Percentiles rank a stretch among this genome's conserved stretches.
These are phyloP conservation scores for Mustela nigripes DNA, from an alignment of 2,113 vertebrate species.

Conservation along the genomic window DNA sequence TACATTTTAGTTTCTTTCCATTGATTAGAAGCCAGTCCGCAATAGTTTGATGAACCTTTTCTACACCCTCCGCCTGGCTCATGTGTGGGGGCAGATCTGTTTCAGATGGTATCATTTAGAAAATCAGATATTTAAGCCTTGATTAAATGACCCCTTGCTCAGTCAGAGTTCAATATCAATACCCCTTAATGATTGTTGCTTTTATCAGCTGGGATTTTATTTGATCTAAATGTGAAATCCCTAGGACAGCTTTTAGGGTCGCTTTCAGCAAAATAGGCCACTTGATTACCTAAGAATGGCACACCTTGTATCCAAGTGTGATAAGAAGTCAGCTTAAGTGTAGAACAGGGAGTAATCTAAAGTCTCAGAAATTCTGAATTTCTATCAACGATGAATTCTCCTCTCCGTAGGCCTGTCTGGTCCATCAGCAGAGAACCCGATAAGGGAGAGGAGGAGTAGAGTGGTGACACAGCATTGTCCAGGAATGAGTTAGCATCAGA, in stretches of 20 bases:
- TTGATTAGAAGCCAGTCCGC: constrained; percentile 2
- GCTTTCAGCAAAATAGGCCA: constrained; percentile 55
- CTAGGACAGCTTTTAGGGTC: constrained; percentile 20
- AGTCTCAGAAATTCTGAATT: constrained; percentile 57
- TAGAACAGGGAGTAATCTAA: constrained; percentile 24
- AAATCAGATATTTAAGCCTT: constrained; percentile 48
- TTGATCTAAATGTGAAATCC: constrained; percentile 56
- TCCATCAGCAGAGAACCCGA: not conserved
- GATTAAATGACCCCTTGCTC: constrained; percentile 39
- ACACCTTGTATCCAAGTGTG: constrained; percentile 17
- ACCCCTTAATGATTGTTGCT: not conserved
- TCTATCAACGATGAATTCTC: constrained; percentile 34
- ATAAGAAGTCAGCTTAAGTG: not conserved
- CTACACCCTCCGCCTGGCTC: not conserved
- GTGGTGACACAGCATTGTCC: not conserved
- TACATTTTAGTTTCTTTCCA: constrained; percentile 57
- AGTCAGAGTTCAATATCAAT: not conserved
- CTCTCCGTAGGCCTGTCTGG: not conserved
- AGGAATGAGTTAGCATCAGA: not conserved
- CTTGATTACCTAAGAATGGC: not conserved
- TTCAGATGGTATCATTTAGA: constrained; percentile 25
- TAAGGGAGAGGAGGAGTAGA: not conserved
- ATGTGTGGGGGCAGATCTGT: not conserved
- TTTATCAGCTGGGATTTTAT: constrained; percentile 32
- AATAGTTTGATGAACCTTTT: constrained; percentile 29